Evolutionary conservation across 2,113 vertebrate species (phyloP), one percentile per base, ranked within the genome.

Genomic region (Phyllostomus discolor): DNA sequence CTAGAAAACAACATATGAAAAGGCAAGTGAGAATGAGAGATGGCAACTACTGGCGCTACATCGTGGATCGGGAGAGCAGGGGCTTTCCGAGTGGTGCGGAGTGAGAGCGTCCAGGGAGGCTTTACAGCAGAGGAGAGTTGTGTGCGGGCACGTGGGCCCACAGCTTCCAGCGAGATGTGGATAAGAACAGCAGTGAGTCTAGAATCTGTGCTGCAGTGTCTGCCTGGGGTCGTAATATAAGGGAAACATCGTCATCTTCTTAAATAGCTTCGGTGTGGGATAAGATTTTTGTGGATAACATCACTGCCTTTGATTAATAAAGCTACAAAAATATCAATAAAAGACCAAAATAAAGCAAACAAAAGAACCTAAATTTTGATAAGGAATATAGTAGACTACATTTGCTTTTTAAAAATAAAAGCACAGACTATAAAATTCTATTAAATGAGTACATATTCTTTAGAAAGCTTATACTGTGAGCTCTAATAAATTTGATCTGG

Each of bases 331-430:
- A 80, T 62, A 87, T 50, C 79, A 88, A 81, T 76, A 92, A 93
- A 88, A 86, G 38, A 67, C 33, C 33, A 79, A 81, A 66, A 38
- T 88, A 81, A 73, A 88, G 88, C 8, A 87, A 94, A 79, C 31
- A 73, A 94, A 86, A 93, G 35, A 79, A 86, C 11, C 90, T 50
- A 84, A 69, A 48, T 78, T 76, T 83, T 83, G 57, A 94, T 67
- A 62, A 95, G 17, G 10, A 88, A 69, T 35, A 90, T 88, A 76
- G 93, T 9, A 73, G 0, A 89, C 1, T 6, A 66, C 2, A 38
- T 85, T 93, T 70, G 11, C 41, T 93, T 96, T 96, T 94, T 72
- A 9, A 90, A 97, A 91, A 88, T 91, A 83, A 91, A 96, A 95
- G 79, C 43, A 86, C 79, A 83, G 52, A 59, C 28, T 57, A 79